Conservation (phyloP, 2,113 vertebrate genomes). For the Pseudonaja textilis region DNA sequence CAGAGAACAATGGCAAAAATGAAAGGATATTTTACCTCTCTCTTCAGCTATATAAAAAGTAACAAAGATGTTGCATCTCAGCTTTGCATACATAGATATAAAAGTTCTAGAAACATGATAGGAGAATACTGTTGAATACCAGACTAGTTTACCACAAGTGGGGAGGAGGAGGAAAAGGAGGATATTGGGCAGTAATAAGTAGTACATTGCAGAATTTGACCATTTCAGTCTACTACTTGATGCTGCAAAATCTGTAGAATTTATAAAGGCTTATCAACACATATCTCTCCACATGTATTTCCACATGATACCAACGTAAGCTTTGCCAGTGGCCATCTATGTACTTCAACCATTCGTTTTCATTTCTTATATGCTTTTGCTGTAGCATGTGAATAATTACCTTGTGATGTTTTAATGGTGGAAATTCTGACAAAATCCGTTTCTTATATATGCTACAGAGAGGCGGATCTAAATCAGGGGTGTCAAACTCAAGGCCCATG, state of each 20-base stretch:
- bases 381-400: neutral
- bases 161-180: neutral
- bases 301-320: neutral
- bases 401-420: neutral
- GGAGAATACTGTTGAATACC: neutral
- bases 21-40: neutral
- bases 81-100: neutral
- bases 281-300: neutral
- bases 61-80: neutral
- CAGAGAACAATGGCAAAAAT: neutral
- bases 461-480: neutral
- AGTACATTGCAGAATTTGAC: neutral
- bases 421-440: neutral
- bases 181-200: neutral
- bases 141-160: neutral
- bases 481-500: too few relatives aligned
- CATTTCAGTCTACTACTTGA: neutral
- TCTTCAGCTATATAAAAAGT: neutral
- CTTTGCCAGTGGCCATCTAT: neutral
- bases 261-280: neutral
- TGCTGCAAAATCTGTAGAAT: neutral
- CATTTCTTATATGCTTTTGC: neutral
- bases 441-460: neutral
- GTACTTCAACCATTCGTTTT: neutral
- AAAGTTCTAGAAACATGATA: neutral